Base-by-base conservation (phyloP, 2,797 vertebrate species). In the Chelon labrosus region DNA sequence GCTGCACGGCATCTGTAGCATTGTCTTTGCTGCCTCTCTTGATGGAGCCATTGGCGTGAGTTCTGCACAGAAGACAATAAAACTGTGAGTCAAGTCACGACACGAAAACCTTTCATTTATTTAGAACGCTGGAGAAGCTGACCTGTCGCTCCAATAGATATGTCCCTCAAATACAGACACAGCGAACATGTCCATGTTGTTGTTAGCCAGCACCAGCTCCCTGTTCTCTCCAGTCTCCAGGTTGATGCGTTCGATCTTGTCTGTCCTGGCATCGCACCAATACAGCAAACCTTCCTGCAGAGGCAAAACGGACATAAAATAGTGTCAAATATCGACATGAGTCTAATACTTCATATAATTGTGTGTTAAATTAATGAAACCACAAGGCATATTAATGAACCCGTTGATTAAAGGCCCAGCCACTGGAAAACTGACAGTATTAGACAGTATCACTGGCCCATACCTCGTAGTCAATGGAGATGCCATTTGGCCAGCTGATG, bases 141-240 rank as follows among this genome's bases (percentile, higher is more conserved):
- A 98, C 98, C 98, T 94, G 67, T 99, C 98, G 3, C 98, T 99
- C 98, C 98, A 99, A 87, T 99, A 99, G 80, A 99, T 97, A 93
- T 97, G 98, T 44, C 95, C 96, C 89, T 98, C 96, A 4, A 99
- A 99, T 7, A 99, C 97, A 0, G 98, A 99, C 35, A 99, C 98
- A 0, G 98, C 97, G 89, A 99, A 99, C 98, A 99, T 99, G 92
- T 99, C 98, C 98, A 98, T 99, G 92, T 99, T 99, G 89, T 98
- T 98, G 93, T 91, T 98, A 71, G 95, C 94, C 68, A 99, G 93
- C 20, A 99, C 97, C 3, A 98, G 93, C 90, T 99, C 97, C 0
- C 98, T 85, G 94, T 97, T 97, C 80, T 97, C 95, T 0, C 98
- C 98, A 0, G 97, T 99, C 89, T 99, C 98, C 85, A 99, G 89